These are phyloP conservation scores for Isichthys henryi DNA, from an alignment of 2,113 vertebrate species.

Conservation along the genomic window DNA sequence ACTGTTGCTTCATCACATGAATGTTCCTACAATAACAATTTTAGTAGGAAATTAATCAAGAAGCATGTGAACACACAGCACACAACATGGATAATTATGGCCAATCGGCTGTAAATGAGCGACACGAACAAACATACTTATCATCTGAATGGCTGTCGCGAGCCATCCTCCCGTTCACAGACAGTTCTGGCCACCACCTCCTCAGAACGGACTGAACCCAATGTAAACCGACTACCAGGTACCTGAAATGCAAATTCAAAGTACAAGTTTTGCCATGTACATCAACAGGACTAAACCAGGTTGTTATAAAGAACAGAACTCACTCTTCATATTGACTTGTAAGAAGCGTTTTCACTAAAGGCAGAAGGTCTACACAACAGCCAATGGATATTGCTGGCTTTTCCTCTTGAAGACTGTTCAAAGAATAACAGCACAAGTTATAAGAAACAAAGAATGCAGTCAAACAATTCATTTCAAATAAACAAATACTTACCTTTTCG, in stretches of 20 bases:
- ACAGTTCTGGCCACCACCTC: slow-evolving; percentile 78
- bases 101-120: background rate
- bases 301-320: slow-evolving; percentile 44
- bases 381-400: slow-evolving; percentile 72
- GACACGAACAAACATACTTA: slow-evolving; percentile 46
- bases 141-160: slow-evolving; percentile 49
- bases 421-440: slow-evolving; percentile 18
- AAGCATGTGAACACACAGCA: background rate
- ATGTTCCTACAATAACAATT: slow-evolving; percentile 65
- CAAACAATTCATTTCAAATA: background rate
- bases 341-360: slow-evolving; percentile 76
- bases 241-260: slow-evolving; percentile 59
- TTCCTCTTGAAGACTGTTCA: slow-evolving; percentile 75
- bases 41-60: background rate
- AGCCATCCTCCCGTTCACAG: slow-evolving; percentile 57
- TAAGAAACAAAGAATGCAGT: background rate
- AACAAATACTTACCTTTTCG: slow-evolving; percentile 66
- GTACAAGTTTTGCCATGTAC: background rate
- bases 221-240: slow-evolving; percentile 75
- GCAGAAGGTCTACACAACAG: slow-evolving; percentile 86
- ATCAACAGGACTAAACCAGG: background rate
- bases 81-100: background rate
- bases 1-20: slow-evolving; percentile 71
- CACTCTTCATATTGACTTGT: slow-evolving; percentile 85
- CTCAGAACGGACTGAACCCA: slow-evolving; percentile 85